Evolutionary conservation across 2,888 invertebrate genomes (phyloP), one percentile per base, ranked within the genome.

Genomic region (Diaperis boleti): DNA sequence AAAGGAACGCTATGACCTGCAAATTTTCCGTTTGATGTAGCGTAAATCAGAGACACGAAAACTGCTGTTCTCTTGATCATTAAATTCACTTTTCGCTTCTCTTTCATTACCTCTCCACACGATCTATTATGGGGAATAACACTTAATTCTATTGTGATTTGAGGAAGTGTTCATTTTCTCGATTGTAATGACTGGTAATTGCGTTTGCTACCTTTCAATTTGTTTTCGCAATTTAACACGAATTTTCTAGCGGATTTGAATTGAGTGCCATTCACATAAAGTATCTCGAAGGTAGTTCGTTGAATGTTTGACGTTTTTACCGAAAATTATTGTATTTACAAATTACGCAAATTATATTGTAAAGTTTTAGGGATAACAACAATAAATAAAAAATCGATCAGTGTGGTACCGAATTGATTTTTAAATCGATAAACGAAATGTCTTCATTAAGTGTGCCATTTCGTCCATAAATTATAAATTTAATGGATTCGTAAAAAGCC

Each of bases 21-120:
- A 33, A 33, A 33, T 26, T 26, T 26, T 26, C 26, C n/a, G 26
- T 6, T 8, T 26, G n/a, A 6, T 8, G n/a, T 26, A 26, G n/a
- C 26, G 26, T 33, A 33, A 33, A 33, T 33, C 33, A 33, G 33
- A 11, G 5, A 2, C 39, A 39, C 39, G 39, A 39, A 39, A 39
- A 5, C 39, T 39, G 39, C 39, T 39, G 39, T 39, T 39, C 39
- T 13, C 13, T 6, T 11, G 39, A 17, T 42, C 22, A 42, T 42
- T 42, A 42, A 42, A 42, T 42, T 42, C 42, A 42, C 42, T 42
- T 42, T 20, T 42, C 18, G 15, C 42, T 11, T 22, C 42, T 42
- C 42, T 42, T 42, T 42, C 42, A 42, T 42, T 22, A 42, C 22
- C 18, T 42, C 20, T 42, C 22, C 20, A 22, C 42, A 20, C 20